A percentile compares a stretch with the other conserved stretches of the same genome.
phyloP scores from a whole-genome alignment of 2,113 vertebrate species.

The Machaerirhynchus nigripectus region DNA sequence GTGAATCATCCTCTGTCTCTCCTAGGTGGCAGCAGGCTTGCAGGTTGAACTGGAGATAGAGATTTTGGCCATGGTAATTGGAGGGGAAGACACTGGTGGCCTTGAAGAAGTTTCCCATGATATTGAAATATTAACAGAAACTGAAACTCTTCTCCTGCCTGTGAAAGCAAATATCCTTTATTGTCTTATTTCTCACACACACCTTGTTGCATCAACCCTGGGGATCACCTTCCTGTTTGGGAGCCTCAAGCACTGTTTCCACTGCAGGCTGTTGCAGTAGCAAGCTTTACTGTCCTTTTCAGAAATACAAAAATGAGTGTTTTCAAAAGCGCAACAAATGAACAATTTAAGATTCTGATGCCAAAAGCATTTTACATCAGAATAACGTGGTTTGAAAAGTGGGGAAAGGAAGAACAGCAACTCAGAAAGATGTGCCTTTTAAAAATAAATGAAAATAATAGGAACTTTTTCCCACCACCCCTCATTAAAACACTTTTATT shows the following conservation, averaged over 20 bases:
- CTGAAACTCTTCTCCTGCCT: constrained; percentile 80
- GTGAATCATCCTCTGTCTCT: neutral
- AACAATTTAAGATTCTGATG: neutral
- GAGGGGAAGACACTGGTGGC: constrained; percentile 44
- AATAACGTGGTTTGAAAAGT: neutral
- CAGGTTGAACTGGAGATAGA: constrained; percentile 80
- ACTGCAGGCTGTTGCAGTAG: neutral
- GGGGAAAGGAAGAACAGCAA: neutral
- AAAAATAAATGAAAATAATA: neutral
- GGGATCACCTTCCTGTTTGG: neutral
- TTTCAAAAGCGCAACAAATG: neutral
- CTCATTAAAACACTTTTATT: neutral
- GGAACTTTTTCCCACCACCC: neutral
- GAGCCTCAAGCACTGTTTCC: neutral
- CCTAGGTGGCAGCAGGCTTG: constrained; percentile 86
- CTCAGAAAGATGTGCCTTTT: neutral
- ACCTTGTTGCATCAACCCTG: neutral
- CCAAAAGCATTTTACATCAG: neutral
- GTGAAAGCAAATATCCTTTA: constrained; percentile 92
- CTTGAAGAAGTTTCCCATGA: constrained; percentile 68
- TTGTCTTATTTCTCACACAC: neutral
- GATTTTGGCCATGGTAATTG: constrained; percentile 74
- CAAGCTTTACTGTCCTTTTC: neutral
- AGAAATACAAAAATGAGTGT: neutral
- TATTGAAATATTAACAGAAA: constrained; percentile 84